Evolutionary conservation across 2,113 vertebrate genomes (phyloP).

Genomic region (Seriola rivoliana): DNA sequence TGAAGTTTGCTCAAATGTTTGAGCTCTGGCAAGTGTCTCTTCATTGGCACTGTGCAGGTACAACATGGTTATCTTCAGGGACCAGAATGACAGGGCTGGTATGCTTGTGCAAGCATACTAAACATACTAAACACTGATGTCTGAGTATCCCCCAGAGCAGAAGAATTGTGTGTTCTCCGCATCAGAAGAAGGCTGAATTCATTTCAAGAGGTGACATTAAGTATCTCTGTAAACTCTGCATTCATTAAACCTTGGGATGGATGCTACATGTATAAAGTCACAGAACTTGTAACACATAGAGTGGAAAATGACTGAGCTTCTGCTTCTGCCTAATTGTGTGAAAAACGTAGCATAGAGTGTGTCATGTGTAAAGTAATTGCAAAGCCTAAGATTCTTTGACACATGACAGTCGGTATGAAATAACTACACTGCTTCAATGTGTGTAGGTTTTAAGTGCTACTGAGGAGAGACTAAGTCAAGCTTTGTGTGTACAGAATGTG

Average conservation of each 20-base stretch:
- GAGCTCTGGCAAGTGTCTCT: not conserved
- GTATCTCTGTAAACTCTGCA: slow-evolving; percentile 26
- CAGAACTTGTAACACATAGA: not conserved
- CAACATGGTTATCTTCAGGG: slow-evolving; percentile 13
- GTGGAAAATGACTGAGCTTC: slow-evolving; percentile 1
- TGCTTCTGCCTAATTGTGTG: not conserved
- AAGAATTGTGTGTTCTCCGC: slow-evolving; percentile 39
- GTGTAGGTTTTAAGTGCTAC: slow-evolving; percentile 31
- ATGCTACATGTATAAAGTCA: no score
- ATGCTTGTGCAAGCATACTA: slow-evolving; percentile 31
- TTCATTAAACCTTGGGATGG: not conserved
- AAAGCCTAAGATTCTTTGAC: slow-evolving; percentile 25
- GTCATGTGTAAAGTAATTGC: not conserved
- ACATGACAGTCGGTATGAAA: not conserved
- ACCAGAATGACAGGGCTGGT: not conserved
- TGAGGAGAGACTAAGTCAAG: slow-evolving; percentile 20
- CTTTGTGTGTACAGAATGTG: not conserved
- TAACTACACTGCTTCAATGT: not conserved
- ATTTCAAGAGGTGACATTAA: slow-evolving; percentile 36
- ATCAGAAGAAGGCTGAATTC: slow-evolving; percentile 29
- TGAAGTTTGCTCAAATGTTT: not conserved
- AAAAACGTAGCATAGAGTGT: not conserved
- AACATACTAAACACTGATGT: slow-evolving; percentile 44
- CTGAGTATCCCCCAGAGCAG: slow-evolving; percentile 10
- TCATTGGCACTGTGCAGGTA: not conserved